phyloP scores from a whole-genome alignment of 2,888 invertebrate genomes.

The Netelia fuscicornis region DNA sequence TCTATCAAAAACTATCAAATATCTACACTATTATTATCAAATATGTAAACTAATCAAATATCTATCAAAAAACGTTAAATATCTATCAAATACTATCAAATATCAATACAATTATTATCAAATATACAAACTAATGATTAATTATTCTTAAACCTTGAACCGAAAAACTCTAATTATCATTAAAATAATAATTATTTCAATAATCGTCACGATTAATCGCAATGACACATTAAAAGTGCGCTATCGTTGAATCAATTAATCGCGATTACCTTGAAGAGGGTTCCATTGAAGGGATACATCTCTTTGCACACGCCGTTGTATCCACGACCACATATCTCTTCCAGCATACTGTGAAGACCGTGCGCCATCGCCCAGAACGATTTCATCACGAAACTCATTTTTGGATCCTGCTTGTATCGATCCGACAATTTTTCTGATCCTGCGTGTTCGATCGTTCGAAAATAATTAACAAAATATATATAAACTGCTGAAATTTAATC shows the following conservation, averaged over 20 bases:
- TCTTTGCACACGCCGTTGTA: slow-evolving; percentile 87
- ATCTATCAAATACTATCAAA: too few relatives aligned
- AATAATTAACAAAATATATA: background rate
- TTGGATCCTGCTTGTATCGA: slow-evolving; percentile 90
- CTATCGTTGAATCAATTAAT: background rate
- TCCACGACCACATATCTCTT: slow-evolving; percentile 87
- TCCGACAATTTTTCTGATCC: slow-evolving; percentile 87
- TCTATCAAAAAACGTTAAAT: too few relatives aligned
- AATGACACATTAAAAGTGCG: background rate
- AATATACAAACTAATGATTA: too few relatives aligned
- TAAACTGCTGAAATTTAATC: too few relatives aligned
- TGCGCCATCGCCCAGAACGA: slow-evolving; percentile 91
- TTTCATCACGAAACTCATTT: slow-evolving; percentile 92
- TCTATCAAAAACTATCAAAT: too few relatives aligned
- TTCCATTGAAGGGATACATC: slow-evolving; percentile 90
- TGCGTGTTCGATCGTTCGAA: slow-evolving; percentile 72
- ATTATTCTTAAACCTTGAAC: too few relatives aligned
- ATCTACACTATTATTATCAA: too few relatives aligned
- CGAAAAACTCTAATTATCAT: too few relatives aligned
- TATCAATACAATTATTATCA: too few relatives aligned
- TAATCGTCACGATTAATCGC: too few relatives aligned
- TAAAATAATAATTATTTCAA: too few relatives aligned
- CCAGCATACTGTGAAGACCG: slow-evolving; percentile 90
- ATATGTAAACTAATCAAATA: too few relatives aligned
- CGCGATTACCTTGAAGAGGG: slow-evolving; percentile 86